These are phyloP conservation scores for Aspidoscelis tigris DNA, from an alignment of 2,113 vertebrate species.

Conservation along the genomic window DNA sequence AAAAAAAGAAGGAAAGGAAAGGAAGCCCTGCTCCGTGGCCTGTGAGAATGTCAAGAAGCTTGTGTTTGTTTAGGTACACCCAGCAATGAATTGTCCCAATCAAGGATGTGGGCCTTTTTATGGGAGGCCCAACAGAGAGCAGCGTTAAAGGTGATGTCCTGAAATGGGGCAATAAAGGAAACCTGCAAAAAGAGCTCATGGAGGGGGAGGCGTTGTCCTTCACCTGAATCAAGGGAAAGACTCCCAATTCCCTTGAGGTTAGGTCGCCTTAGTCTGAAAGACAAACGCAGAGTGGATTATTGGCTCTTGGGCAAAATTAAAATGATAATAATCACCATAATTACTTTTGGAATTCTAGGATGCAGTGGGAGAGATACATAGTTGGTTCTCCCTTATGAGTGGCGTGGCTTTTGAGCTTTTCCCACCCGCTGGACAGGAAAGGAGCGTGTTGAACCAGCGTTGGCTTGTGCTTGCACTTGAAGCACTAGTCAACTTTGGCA, in stretches of 20 bases:
- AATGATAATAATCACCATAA: not conserved
- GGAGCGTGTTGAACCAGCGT: too few relatives aligned
- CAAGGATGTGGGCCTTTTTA: not conserved
- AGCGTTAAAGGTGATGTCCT: not conserved
- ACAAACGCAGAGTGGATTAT: not conserved
- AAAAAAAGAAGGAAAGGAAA: too few relatives aligned
- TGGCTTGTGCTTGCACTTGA: too few relatives aligned
- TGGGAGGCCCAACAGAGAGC: not conserved
- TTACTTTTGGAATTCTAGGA: too few relatives aligned
- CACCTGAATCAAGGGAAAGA: not conserved
- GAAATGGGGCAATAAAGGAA: not conserved
- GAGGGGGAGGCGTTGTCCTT: not conserved
- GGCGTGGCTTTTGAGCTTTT: too few relatives aligned
- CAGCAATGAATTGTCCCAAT: not conserved
- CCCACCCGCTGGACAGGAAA: too few relatives aligned
- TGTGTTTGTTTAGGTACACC: not conserved
- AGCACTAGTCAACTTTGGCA: too few relatives aligned
- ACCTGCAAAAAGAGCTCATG: not conserved
- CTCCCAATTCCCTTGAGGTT: not conserved
- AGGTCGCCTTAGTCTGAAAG: not conserved
- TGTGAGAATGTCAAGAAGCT: not conserved
- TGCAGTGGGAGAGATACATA: too few relatives aligned
- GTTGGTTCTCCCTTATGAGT: too few relatives aligned
- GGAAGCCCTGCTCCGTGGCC: not conserved
- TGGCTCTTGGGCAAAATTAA: not conserved